Conservation (phyloP, 2,888 invertebrate genomes). For the Phortica magna region DNA sequence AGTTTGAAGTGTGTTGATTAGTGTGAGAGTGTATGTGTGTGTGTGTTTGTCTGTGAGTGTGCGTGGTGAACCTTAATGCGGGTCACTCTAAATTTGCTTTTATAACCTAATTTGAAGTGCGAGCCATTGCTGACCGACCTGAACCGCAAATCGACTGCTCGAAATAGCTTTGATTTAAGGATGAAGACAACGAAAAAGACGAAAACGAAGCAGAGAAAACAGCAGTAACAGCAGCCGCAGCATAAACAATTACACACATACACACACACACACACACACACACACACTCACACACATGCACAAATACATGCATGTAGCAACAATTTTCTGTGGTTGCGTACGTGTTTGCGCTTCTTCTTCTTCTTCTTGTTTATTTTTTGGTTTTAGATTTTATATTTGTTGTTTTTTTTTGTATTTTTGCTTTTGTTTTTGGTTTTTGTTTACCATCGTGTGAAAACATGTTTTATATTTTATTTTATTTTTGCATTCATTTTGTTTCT, state of each 20-base stretch:
- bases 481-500: conserved; percentile 1
- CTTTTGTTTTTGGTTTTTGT: neutral
- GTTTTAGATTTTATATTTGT: neutral
- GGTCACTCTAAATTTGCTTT: conserved; percentile 23
- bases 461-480: conserved; percentile 6
- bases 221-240: no score
- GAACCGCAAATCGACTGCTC: conserved; percentile 27
- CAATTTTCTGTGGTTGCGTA: neutral
- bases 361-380: neutral
- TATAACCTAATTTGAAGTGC: conserved; percentile 33
- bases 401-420: neutral
- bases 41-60: conserved; percentile 20
- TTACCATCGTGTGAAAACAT: neutral
- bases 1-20: neutral
- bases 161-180: conserved; percentile 19
- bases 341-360: neutral
- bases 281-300: neutral
- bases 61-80: conserved; percentile 20
- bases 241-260: neutral
- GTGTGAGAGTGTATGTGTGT: conserved; percentile 27
- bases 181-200: neutral
- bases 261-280: neutral
- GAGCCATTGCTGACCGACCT: conserved; percentile 8
- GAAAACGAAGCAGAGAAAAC: neutral
- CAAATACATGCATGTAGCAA: neutral